Conservation (phyloP, 2,113 vertebrate genomes). For the Arizona elegans region DNA sequence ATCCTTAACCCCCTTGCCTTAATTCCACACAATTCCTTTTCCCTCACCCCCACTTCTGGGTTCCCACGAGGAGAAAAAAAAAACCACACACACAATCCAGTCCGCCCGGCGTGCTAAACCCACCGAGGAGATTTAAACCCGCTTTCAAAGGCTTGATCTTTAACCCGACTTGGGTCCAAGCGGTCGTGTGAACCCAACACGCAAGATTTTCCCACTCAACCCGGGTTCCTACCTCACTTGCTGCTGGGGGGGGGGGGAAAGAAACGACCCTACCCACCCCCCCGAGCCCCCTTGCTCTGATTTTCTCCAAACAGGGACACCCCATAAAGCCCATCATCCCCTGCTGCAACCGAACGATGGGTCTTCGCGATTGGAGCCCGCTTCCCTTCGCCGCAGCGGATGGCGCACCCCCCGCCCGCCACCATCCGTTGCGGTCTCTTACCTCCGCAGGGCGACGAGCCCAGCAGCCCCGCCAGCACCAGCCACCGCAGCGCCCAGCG, state of each 20-base stretch:
- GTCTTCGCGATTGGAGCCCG: too few species aligned
- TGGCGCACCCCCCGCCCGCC: background rate
- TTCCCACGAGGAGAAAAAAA: too few species aligned
- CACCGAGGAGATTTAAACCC: background rate
- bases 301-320: background rate
- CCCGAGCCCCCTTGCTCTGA: background rate
- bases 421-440: too few species aligned
- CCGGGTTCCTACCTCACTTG: background rate
- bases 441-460: background rate
- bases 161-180: background rate
- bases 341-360: background rate
- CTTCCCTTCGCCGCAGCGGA: background rate
- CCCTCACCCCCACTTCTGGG: background rate
- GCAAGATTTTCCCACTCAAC: background rate
- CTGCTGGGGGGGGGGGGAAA: background rate
- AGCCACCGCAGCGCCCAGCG: conserved; percentile 16
- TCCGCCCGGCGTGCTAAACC: background rate
- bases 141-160: background rate
- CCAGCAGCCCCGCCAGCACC: background rate
- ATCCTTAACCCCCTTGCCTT: background rate
- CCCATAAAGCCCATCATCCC: background rate
- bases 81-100: background rate
- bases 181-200: background rate
- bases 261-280: background rate
- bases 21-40: background rate